Evolutionary conservation across 2,113 vertebrate genomes (phyloP), one percentile per base, ranked within the genome.

Genomic region (Ibidorhyncha struthersii): DNA sequence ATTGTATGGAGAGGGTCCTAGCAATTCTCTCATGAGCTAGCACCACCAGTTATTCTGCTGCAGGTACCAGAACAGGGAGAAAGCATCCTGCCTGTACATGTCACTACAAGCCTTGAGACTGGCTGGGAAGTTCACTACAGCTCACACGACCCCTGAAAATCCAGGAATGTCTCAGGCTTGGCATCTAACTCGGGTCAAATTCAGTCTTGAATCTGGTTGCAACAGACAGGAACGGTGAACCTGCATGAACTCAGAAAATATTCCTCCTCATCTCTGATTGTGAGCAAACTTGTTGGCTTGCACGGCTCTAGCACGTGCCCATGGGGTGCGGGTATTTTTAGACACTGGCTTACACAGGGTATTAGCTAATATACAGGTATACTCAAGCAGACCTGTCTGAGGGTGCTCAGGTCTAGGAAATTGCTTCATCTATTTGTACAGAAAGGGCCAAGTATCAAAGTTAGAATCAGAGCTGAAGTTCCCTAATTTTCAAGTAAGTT

Each of bases 321-420:
- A 94, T 65, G 63, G 91, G 91, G 77, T 49, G 26, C n/a, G 10
- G 40, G 49, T 94, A 97, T 95, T 97, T 96, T 96, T 96, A 97
- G 90, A 92, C 21, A 30, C 55, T 83, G 62, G 26, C 88, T 96
- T 94, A 80, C 59, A 83, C 14, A 71, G 34, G 86, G 53, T 38
- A 77, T 94, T 95, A 94, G 66, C 84, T 97, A 95, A 89, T 43
- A 40, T 6, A 69, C 86, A 89, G 50, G 45, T 85, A 93, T 14
- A 87, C 32, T 89, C 66, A 73, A 69, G 40, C 6, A 3, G 70
- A 82, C 27, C 25, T 82, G 59, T 71, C 80, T 85, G 84, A 91
- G 43, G 29, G 41, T 82, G 53, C 53, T 76, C 62, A 70, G 53
- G 73, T 73, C 62, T 85, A 87, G 70, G 84, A 92, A 95, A 76